Base-by-base conservation (phyloP, 1,140 invertebrate genomes). In the Nephila pilipes region DNA sequence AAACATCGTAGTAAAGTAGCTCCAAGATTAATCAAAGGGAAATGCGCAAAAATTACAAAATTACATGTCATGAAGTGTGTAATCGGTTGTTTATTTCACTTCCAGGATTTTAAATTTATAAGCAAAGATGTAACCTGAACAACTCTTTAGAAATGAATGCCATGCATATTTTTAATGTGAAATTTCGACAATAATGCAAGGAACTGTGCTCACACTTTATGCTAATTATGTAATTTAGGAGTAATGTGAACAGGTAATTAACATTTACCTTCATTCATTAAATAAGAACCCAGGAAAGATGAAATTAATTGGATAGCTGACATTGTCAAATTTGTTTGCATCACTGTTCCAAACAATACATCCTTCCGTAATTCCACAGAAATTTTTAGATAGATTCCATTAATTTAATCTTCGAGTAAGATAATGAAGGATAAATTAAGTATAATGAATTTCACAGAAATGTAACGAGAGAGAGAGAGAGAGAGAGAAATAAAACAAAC, bases 371-470 rank as follows among this genome's bases (percentile, higher is more conserved):
- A 12, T 75, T 75, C 32, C 29, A 18, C 18, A 65, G 2, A 25
- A 65, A 36, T 29, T 75, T 16, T 18, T 75, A 16, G 16, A 32
- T 25, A 16, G 18, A 75, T 75, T 75, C 5, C 32, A 75, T 29
- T 75, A 75, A 75, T 75, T 75, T 32, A 32, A 75, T 36, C 69
- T 32, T 36, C 25, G 29, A 75, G 16, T 75, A 32, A 36, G 32
- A 75, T 32, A 75, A 36, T 75, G 16, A 75, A 75, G 69, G 29
- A 75, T 75, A 32, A 75, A 75, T 75, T 75, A 75, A 75, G 32
- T 36, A 2, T 4, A 75, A 75, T 75, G 29, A 75, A 75, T 32
- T 36, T 75, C 10, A 5, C 69, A 18, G 12, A 75, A 75, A 75
- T n/a, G 63, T n/a, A n/a, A n/a, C n/a, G n/a, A n/a, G n/a, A n/a